Evolutionary conservation across 64 coral and sea anemone genomes (phyloP), one percentile per base, ranked within the genome.

Genomic region (Montipora cactus): DNA sequence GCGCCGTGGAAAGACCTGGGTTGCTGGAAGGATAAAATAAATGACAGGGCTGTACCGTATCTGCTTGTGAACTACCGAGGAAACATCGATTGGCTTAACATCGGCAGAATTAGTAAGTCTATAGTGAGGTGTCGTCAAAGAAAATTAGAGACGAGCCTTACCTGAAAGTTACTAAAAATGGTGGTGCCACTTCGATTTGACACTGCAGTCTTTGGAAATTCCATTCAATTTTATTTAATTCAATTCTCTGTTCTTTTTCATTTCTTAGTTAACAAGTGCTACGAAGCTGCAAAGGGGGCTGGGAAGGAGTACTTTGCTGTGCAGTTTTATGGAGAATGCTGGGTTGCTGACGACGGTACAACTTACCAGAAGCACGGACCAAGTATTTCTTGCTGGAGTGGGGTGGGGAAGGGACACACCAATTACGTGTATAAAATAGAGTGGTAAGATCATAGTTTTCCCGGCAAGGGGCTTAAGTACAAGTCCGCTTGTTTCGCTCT

Each of bases 301-400:
- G 83, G 93, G 44, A 93, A 88, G 57, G 67, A 44, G 19, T 97
- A 94, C 82, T 97, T 97, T 59, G 88, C 95, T 5, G 89, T 97
- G 77, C 95, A 97, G 89, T 97, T 94, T 87, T 97, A 94, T 47
- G 95, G 92, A 9, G 95, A 97, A 81, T 97, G 95, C 28, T 97
- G 95, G 95, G 95, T 89, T 9, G 90, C 92, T 23, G 80, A 94
- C 51, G 90, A 78, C 37, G 67, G 62, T 0, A 59, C 49, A 2
- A 81, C 57, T 28, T 97, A 88, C 51, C 67, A 52, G 59, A 91
- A 88, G 52, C 77, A 94, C 28, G 92, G 95, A 28, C 69, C 89
- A 21, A 89, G 88, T 59, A 47, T 55, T 2, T 46, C 72, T 6
- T 97, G 95, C 25, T 97, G 95, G 95, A 97, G 53, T 45, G 95